Evolutionary conservation across 2,797 vertebrate genomes (phyloP), one percentile per base, ranked within the genome.

Genomic region (Martes flavigula): DNA sequence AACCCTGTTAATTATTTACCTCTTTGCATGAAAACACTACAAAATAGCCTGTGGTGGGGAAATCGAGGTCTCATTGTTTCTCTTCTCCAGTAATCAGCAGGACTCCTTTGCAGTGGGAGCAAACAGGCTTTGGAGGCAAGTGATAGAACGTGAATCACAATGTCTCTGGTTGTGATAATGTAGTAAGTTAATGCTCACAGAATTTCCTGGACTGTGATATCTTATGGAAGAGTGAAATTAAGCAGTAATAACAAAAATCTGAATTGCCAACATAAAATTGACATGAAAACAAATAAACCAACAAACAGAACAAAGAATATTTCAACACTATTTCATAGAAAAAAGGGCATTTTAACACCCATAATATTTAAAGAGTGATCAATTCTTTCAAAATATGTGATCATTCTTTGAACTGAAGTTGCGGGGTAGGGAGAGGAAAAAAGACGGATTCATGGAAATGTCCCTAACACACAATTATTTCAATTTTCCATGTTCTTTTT

Each of bases 21-120:
- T 91, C 64, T 75, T 27, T 35, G 9, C 60, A 38, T 92, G 51
- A 40, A 98, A 96, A 94, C 62, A 62, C 32, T 21, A 82, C 14
- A 81, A 3, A 23, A 58, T 38, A 48, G 32, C 21, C 5, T 27
- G 32, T 27, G 21, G 18, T 32, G 17, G 35, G 20, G 40, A 20
- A 18, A 27, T 21, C 18, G 27, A 23, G 51, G 11, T 58, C 27
- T 38, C 48, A 27, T 4, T 46, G 14, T 62, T 38, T n/a, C 56
- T 43, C 30, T 6, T 86, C 18, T 12, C 11, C 10, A 25, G 0
- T 43, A 56, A 62, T 56, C 43, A 62, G 9, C 7, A 51, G 18
- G 21, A 81, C 17, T 20, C 6, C 18, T 70, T 64, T 48, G 14
- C 12, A 13, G 27, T 30, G 17, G 11, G 6, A 23, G 9, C 48